Conservation (phyloP, 2,113 vertebrate species). For the Phainopepla nitens region DNA sequence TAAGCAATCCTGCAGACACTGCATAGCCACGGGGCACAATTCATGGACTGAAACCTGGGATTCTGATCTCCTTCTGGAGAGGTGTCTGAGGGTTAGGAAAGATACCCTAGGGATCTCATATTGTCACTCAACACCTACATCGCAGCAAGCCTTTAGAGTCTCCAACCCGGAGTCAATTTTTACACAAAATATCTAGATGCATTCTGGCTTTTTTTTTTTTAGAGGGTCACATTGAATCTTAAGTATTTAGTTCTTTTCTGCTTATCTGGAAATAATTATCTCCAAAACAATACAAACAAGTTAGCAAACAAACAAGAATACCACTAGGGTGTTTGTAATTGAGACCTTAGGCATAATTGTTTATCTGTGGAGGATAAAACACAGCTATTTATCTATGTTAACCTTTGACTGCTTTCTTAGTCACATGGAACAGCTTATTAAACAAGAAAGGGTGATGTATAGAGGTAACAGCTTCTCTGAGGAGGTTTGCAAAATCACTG, state of each 20-base stretch:
- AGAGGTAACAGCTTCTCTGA: not conserved
- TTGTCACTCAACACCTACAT: not conserved
- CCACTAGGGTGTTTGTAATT: not conserved
- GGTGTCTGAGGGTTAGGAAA: not conserved
- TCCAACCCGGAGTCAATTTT: not conserved
- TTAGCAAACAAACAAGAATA: not conserved
- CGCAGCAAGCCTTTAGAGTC: not conserved
- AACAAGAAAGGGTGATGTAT: not conserved
- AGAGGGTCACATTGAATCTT: not conserved
- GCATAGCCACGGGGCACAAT: fast-evolving
- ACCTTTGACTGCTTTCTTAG: slow-evolving; percentile 33
- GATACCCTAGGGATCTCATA: not conserved
- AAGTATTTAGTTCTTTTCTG: not conserved
- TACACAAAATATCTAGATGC: not conserved
- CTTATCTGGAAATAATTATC: slow-evolving; percentile 10
- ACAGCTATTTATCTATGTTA: slow-evolving; percentile 31
- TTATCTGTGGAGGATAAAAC: slow-evolving; percentile 1
- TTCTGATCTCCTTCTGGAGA: not conserved
- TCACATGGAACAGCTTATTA: slow-evolving; percentile 32
- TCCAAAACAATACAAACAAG: not conserved
- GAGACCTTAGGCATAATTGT: slow-evolving; percentile 15
- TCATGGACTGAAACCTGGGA: not conserved
- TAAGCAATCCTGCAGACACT: not conserved
- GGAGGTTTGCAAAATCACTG: not conserved
- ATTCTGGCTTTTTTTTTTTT: not conserved